Percentiles rank a stretch among this genome's conserved stretches.
Evolutionary conservation across 2,797 vertebrate genomes (phyloP).

Genomic region (Xerus rutilus): DNA sequence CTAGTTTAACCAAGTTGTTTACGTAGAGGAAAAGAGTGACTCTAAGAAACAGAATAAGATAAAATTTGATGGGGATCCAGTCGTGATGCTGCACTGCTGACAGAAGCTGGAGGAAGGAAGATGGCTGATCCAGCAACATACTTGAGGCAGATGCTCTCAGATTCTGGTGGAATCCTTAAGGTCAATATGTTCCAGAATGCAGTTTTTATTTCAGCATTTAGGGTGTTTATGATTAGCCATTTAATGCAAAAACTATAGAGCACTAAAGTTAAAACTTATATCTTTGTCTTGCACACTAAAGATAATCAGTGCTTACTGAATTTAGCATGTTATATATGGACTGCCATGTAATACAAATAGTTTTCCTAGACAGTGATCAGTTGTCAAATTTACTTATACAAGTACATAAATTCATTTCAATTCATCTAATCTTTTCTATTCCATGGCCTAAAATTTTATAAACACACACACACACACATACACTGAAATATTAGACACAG

Average conservation of each 20-base stretch:
- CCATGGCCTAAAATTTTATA: neutral
- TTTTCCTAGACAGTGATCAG: neutral
- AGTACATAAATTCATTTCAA: neutral
- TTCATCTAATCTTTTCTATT: neutral
- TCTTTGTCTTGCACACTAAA: neutral
- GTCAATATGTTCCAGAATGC: neutral
- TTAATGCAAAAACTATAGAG: neutral
- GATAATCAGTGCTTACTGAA: neutral
- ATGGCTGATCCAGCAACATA: neutral
- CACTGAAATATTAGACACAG: neutral
- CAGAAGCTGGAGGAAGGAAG: neutral
- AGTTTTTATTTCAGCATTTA: neutral
- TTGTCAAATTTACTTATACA: neutral
- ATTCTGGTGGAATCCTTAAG: neutral
- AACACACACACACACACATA: too few species aligned
- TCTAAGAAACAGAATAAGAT: neutral
- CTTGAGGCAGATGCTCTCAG: neutral
- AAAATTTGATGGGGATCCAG: neutral
- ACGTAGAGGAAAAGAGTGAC: neutral
- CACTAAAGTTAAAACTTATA: neutral
- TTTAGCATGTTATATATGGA: neutral
- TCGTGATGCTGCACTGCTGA: neutral
- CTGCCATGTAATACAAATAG: neutral
- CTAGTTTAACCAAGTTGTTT: neutral
- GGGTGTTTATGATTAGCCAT: neutral